phyloP scores from a whole-genome alignment of 2,888 invertebrate species.

The Cataglyphis livida region DNA sequence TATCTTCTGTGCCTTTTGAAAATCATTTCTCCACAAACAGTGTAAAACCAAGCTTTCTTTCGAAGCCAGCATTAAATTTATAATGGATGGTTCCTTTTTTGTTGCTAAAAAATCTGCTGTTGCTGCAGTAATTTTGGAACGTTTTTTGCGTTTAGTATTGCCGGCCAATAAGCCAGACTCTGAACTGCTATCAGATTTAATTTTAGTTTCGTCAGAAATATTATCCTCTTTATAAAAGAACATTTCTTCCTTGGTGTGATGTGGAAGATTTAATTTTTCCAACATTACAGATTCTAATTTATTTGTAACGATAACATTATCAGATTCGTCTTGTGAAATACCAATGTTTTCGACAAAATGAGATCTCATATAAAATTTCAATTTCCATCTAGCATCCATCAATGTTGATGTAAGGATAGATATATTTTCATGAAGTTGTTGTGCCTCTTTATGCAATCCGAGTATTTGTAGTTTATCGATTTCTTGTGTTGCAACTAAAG shows the following conservation, averaged over 20 bases:
- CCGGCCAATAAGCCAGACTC: conserved; percentile 83
- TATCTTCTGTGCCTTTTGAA: conserved; percentile 92
- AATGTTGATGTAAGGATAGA: conserved; percentile 76
- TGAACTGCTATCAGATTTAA: conserved; percentile 77
- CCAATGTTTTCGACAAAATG: conserved; percentile 86
- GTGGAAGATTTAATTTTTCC: conserved; percentile 71
- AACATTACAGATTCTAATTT: conserved; percentile 37
- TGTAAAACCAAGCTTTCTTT: conserved; percentile 92
- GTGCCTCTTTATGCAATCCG: conserved; percentile 49
- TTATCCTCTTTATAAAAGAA: conserved; percentile 77
- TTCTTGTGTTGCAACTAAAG: conserved; percentile 86
- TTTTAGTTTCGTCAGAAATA: conserved; percentile 74
- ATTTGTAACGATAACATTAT: conserved; percentile 9
- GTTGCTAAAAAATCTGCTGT: conserved; percentile 81
- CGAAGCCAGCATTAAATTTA: conserved; percentile 91
- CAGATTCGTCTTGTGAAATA: neutral
- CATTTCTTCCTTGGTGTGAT: conserved; percentile 65
- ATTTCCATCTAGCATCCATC: conserved; percentile 91
- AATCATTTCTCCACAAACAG: conserved; percentile 91
- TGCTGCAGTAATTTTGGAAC: conserved; percentile 77
- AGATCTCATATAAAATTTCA: conserved; percentile 89
- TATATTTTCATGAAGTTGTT: conserved; percentile 43
- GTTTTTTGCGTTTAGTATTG: conserved; percentile 85
- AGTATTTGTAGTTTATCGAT: conserved; percentile 80
- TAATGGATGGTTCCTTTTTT: conserved; percentile 85